A percentile compares a stretch with the other conserved stretches of the same genome.
Conservation (phyloP, 2,113 vertebrate species). For the Ptychochromis oligacanthus region DNA sequence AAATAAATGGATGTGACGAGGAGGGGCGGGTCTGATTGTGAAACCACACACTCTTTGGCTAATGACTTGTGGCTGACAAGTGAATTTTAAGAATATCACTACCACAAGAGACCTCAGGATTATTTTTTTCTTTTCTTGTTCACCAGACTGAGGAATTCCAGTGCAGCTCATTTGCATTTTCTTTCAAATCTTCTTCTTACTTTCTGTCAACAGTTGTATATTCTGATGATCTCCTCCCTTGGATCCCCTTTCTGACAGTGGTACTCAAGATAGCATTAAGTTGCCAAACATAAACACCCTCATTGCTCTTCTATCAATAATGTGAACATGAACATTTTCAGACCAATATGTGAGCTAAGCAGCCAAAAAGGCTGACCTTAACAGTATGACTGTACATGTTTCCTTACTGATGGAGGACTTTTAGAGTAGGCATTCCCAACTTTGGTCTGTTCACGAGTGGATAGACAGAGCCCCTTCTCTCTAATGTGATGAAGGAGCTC, state of each 20-base stretch:
- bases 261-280: too few species aligned
- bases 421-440: background rate
- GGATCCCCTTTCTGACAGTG: background rate
- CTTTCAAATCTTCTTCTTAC: background rate
- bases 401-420: too few species aligned
- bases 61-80: too few species aligned
- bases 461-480: background rate
- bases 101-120: background rate
- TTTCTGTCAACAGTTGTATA: background rate
- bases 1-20: too few species aligned
- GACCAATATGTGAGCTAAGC: background rate
- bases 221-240: background rate
- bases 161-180: conserved; percentile 11
- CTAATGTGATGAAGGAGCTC: background rate
- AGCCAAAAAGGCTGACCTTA: background rate
- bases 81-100: background rate
- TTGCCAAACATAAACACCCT: too few species aligned
- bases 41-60: too few species aligned
- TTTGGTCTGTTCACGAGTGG: background rate
- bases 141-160: background rate
- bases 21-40: too few species aligned
- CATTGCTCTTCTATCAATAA: background rate
- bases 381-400: too few species aligned
- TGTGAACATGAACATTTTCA: background rate
- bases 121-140: background rate